These are phyloP conservation scores for Erpornis zantholeuca DNA, from an alignment of 2,113 vertebrate genomes.

Conservation along the genomic window DNA sequence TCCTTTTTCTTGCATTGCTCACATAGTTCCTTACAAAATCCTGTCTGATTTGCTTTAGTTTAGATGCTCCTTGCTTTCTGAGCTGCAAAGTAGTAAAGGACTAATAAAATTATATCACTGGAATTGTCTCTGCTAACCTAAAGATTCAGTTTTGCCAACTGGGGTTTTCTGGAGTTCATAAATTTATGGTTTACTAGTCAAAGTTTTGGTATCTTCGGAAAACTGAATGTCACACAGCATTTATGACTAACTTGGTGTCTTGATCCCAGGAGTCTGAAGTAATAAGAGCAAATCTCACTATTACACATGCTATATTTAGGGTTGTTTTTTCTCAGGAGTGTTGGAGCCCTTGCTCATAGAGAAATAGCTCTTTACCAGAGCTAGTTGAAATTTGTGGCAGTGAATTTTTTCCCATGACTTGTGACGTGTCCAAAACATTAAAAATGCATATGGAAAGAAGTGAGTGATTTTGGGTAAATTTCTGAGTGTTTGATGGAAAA, in stretches of 20 bases:
- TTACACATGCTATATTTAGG: not conserved
- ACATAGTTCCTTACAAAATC: not conserved
- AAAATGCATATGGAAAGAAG: slow-evolving; percentile 1
- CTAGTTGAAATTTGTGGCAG: not conserved
- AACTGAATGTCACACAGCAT: slow-evolving; percentile 14
- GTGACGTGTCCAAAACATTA: not conserved
- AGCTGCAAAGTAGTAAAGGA: not conserved
- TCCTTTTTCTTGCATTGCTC: not conserved
- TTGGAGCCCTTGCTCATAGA: not conserved
- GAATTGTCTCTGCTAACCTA: not conserved
- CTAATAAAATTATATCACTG: slow-evolving; percentile 1
- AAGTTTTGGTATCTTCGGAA: slow-evolving; percentile 33
- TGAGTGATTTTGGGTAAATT: slow-evolving; percentile 10
- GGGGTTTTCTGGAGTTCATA: not conserved
- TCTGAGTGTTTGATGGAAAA: slow-evolving; percentile 16
- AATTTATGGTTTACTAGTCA: slow-evolving; percentile 7
- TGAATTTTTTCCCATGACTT: not conserved
- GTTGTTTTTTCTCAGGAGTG: not conserved
- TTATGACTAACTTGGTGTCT: slow-evolving; percentile 27
- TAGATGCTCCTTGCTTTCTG: not conserved
- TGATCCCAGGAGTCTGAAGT: slow-evolving; percentile 35
- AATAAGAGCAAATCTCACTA: slow-evolving; percentile 24
- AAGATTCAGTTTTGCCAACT: not conserved
- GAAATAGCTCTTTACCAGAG: not conserved
- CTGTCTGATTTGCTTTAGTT: not conserved